A percentile compares a stretch with the other conserved stretches of the same genome.
phyloP scores from a whole-genome alignment of 2,113 vertebrate genomes.

The mouse (Mus musculus) region DNA sequence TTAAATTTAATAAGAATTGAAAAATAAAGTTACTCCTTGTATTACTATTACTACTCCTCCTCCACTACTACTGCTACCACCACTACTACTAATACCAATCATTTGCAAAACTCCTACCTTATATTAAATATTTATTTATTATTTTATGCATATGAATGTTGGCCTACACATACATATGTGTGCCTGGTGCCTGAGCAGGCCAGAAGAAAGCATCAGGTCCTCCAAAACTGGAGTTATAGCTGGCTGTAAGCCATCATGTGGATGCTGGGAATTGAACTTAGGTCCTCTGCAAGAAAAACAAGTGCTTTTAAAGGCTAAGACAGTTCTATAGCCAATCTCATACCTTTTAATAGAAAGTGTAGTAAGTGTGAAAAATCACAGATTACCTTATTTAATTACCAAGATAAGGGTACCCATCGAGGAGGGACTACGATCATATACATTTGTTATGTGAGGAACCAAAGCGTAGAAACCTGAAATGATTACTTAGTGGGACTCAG shows the following conservation, averaged over 20 bases:
- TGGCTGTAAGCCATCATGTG: background rate
- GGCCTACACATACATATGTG: background rate
- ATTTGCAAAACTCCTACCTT: background rate
- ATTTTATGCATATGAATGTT: background rate
- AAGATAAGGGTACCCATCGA: background rate
- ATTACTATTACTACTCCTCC: background rate
- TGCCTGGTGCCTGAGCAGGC: background rate
- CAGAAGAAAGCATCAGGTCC: background rate
- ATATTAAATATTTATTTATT: background rate
- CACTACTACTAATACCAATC: background rate
- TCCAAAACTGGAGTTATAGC: background rate
- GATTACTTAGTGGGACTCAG: background rate
- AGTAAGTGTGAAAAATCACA: background rate
- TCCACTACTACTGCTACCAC: background rate
- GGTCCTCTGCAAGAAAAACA: background rate
- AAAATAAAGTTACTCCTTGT: background rate
- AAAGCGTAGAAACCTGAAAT: background rate
- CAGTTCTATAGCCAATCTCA: background rate
- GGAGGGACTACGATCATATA: background rate
- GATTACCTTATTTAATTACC: slow-evolving; percentile 24
- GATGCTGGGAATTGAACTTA: background rate
- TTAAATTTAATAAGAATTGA: slow-evolving; percentile 23
- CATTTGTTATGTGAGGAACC: background rate
- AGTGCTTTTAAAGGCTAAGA: no score
- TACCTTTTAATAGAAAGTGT: background rate